Percentiles rank a stretch among this genome's conserved stretches.
These are phyloP conservation scores for Neoscelio sp. DNA, from an alignment of 2,888 invertebrate genomes.

Conservation along the genomic window DNA sequence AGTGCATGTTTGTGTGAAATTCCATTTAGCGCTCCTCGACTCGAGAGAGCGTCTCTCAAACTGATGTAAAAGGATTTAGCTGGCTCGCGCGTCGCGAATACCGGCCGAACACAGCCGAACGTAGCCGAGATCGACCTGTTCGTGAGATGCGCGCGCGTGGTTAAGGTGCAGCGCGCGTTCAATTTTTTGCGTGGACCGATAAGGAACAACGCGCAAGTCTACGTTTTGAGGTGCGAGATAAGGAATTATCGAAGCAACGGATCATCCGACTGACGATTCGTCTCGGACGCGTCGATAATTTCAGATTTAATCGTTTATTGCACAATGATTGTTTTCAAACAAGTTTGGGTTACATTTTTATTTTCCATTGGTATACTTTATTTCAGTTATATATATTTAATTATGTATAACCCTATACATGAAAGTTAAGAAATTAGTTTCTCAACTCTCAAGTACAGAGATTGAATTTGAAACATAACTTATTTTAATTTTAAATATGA, in stretches of 20 bases:
- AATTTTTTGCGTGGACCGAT: slow-evolving; percentile 30
- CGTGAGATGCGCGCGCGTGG: slow-evolving; percentile 53
- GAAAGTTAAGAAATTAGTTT: no score
- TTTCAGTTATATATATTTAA: no score
- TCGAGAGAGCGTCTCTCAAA: slow-evolving; percentile 74
- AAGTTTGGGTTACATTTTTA: no score
- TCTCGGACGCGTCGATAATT: slow-evolving; percentile 1
- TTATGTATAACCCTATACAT: no score
- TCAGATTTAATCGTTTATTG: neutral
- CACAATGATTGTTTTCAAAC: no score
- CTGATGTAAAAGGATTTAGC: slow-evolving; percentile 70
- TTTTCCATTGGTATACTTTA: no score
- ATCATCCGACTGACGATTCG: slow-evolving; percentile 1
- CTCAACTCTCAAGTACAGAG: no score
- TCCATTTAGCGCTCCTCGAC: slow-evolving; percentile 71
- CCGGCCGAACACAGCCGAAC: slow-evolving; percentile 65
- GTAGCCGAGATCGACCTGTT: slow-evolving; percentile 49
- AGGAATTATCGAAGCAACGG: slow-evolving; percentile 24
- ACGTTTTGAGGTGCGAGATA: slow-evolving; percentile 29
- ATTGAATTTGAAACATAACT: no score
- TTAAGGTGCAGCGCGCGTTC: slow-evolving; percentile 30
- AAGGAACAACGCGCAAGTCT: slow-evolving; percentile 45
- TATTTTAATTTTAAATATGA: no score
- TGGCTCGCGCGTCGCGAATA: slow-evolving; percentile 51
- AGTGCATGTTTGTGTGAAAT: neutral